These are phyloP conservation scores for Zaprionus bogoriensis DNA, from an alignment of 2,888 invertebrate genomes.

Conservation along the genomic window DNA sequence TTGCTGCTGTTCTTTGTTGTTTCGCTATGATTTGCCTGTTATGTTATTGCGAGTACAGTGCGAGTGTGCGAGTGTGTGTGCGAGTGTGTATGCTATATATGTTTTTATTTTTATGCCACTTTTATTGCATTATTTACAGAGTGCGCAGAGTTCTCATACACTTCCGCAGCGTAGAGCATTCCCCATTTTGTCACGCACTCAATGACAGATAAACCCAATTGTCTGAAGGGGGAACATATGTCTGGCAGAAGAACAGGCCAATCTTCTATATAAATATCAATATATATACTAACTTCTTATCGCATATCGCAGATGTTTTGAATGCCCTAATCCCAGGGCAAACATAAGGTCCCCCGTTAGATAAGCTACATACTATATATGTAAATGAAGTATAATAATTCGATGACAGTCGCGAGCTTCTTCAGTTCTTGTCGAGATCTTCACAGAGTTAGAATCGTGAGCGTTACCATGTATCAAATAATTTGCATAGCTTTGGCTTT, in stretches of 20 bases:
- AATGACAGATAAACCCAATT: no score
- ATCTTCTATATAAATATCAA: no score
- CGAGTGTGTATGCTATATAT: slow-evolving; percentile 17
- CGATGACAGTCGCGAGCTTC: no score
- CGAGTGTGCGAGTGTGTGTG: slow-evolving; percentile 24
- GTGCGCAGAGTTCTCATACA: slow-evolving; percentile 20
- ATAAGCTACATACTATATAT: no score
- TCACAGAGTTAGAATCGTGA: no score
- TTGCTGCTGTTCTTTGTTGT: slow-evolving; percentile 16
- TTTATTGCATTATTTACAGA: slow-evolving; percentile 76
- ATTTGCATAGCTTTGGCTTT: not conserved
- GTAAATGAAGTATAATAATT: no score
- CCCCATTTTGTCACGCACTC: not conserved
- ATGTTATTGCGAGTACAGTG: slow-evolving; percentile 47
- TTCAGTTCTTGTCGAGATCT: not conserved
- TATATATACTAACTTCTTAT: no score
- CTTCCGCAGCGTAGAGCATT: not conserved
- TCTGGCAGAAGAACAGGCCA: no score
- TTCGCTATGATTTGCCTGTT: slow-evolving; percentile 46
- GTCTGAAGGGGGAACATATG: no score
- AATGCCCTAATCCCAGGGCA: no score
- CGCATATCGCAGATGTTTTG: no score
- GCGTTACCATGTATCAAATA: not conserved
- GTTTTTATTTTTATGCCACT: slow-evolving; percentile 68
- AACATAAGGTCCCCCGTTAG: no score